Percentiles rank a stretch among this genome's conserved stretches.
These are phyloP conservation scores for Aradophagus sp. DNA, from an alignment of 1,140 invertebrate genomes.

Conservation along the genomic window DNA sequence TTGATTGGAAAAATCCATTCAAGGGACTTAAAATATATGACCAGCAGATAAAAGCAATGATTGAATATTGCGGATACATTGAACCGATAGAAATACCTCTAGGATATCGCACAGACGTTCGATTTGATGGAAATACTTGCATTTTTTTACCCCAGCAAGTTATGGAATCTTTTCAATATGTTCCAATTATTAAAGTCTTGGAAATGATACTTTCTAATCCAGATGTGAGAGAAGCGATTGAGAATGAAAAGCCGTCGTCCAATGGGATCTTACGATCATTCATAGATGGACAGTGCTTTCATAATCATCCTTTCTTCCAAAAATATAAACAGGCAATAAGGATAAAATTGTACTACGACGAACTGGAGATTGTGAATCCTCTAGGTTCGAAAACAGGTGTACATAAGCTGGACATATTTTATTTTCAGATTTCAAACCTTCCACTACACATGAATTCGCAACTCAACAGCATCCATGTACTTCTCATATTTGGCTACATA, in stretches of 20 bases:
- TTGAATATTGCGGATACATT: slow-evolving; percentile 28
- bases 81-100: slow-evolving; percentile 35
- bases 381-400: slow-evolving; percentile 38
- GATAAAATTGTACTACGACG: slow-evolving; percentile 47
- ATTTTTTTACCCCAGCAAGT: slow-evolving; percentile 30
- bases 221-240: slow-evolving; percentile 14
- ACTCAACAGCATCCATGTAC: slow-evolving; percentile 36
- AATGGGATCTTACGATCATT: slow-evolving; percentile 18
- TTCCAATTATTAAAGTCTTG: slow-evolving; percentile 30
- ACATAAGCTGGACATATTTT: slow-evolving; percentile 44
- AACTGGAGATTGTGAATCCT: slow-evolving; percentile 37
- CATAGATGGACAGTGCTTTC: slow-evolving; percentile 32
- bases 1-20: slow-evolving; percentile 27
- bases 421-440: slow-evolving; percentile 43
- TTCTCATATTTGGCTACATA: slow-evolving; percentile 14
- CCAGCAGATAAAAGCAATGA: slow-evolving; percentile 40
- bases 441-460: slow-evolving; percentile 45
- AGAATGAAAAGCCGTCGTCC: slow-evolving; percentile 7
- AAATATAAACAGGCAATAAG: slow-evolving; percentile 34
- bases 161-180: slow-evolving; percentile 36
- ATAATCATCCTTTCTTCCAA: slow-evolving; percentile 29
- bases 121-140: slow-evolving; percentile 10
- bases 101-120: slow-evolving; percentile 20
- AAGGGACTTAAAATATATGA: slow-evolving; percentile 32
- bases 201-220: slow-evolving; percentile 17